Conservation (phyloP, 2,113 vertebrate species). For the Psilopsiagon aurifrons region DNA sequence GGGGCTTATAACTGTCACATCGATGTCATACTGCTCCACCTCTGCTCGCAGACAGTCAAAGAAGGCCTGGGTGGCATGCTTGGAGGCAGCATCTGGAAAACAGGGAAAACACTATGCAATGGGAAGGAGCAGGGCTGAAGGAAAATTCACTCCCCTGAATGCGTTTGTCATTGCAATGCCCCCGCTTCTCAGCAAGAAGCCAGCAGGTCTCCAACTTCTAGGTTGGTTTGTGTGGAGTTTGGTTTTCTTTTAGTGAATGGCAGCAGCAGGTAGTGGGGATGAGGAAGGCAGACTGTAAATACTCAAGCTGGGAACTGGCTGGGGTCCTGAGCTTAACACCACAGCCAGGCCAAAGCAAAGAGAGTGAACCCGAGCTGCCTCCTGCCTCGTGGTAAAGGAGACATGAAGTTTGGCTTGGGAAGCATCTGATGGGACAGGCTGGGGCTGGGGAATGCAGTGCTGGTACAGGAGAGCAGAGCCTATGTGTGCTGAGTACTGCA, state of each 20-base stretch:
- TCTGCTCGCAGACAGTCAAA: constrained; percentile 95
- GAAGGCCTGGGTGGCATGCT: constrained; percentile 95
- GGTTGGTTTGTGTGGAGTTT: neutral
- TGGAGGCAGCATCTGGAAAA: constrained; percentile 90
- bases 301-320: neutral
- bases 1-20: constrained; percentile 89
- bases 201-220: neutral
- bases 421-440: neutral
- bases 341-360: neutral
- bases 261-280: constrained; percentile 29
- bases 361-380: neutral
- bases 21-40: constrained; percentile 79
- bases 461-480: neutral
- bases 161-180: neutral
- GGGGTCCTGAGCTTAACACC: neutral
- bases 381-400: neutral
- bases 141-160: neutral
- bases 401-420: neutral
- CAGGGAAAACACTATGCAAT: neutral
- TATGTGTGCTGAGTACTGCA: rapidly evolving
- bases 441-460: neutral
- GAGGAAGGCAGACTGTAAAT: neutral
- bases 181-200: neutral
- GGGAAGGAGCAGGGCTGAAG: neutral
- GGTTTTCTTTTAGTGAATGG: neutral